Percentiles rank a stretch among this genome's conserved stretches.
Evolutionary conservation across 2,888 invertebrate genomes (phyloP).

Genomic region (Aspidapion aeneum): DNA sequence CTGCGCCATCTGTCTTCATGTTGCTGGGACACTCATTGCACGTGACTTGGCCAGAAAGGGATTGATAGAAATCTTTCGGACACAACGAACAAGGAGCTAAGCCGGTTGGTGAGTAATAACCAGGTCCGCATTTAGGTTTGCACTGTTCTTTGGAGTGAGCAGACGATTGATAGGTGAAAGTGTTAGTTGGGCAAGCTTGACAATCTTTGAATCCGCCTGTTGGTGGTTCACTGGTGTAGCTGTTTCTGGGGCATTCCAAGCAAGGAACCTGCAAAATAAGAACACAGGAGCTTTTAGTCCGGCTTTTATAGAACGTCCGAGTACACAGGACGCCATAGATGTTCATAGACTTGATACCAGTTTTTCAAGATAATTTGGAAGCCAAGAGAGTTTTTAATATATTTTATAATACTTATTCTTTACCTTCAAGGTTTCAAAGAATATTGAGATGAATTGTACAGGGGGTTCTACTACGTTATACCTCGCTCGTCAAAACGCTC

Average conservation of each 20-base stretch:
- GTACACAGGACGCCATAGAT: too few species aligned
- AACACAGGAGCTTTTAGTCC: too few species aligned
- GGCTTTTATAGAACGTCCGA: too few species aligned
- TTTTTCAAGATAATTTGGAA: too few species aligned
- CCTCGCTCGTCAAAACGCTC: too few species aligned
- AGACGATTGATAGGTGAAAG: slow-evolving; percentile 89
- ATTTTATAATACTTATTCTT: too few species aligned
- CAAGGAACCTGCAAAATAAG: slow-evolving; percentile 66
- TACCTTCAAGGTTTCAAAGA: too few species aligned
- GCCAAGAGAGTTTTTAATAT: too few species aligned
- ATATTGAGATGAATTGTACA: too few species aligned
- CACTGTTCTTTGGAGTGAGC: slow-evolving; percentile 79
- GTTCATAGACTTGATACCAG: too few species aligned
- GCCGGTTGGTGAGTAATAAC: slow-evolving; percentile 90
- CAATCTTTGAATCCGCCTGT: slow-evolving; percentile 91
- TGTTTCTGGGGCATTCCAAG: slow-evolving; percentile 89
- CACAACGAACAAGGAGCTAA: slow-evolving; percentile 91
- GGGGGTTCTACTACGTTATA: too few species aligned
- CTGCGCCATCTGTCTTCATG: slow-evolving; percentile 79
- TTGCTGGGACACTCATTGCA: slow-evolving; percentile 91
- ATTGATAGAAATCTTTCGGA: slow-evolving; percentile 89
- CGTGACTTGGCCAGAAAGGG: slow-evolving; percentile 75
- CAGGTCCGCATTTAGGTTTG: slow-evolving; percentile 83
- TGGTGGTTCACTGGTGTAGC: slow-evolving; percentile 84
- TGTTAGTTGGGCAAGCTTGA: slow-evolving; percentile 85